Base-by-base conservation (phyloP, 64 coral and sea anemone genomes). In the Montipora sp. region DNA sequence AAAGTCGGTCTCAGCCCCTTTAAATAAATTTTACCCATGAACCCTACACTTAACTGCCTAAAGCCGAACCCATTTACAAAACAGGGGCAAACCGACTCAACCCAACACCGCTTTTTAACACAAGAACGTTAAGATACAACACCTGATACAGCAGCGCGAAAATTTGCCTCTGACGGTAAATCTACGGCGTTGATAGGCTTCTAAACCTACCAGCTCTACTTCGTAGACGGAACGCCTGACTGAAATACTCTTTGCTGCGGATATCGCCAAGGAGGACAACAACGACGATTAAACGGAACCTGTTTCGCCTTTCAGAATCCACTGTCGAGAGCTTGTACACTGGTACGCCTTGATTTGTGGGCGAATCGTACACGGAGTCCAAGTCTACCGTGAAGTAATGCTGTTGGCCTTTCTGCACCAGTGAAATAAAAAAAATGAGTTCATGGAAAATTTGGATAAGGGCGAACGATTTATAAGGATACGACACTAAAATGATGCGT, bases 281-380 rank as follows among this genome's bases (percentile, higher is more conserved):
- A 0, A 79, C 68, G 0, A 93, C 75, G 14, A 82, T 83, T 47
- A 93, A 46, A 71, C 81, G 82, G 15, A 93, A 93, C 55, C 58
- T 79, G 76, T 93, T 93, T 48, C 91, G 73, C 55, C 91, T 77
- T 11, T 93, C 75, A 2, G 91, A 16, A 73, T 93, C 91, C 20
- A 93, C 91, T 74, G 91, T 93, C 16, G 91, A 93, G 14, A 93
- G 91, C 74, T 93, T 93, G 74, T 93, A 93, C 5, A 93, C 91
- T 66, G 91, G 91, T 19, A 86, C 86, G 9, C 58, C 53, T 7
- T 69, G 83, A 22, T 80, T 86, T 20, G 27, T 60, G 45, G 82
- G 82, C 22, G 91, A 73, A 8, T 83, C 59, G 48, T 93, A 93
- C 10, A 88, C 55, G 11, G 91, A 93, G 76, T 93, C 91, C 23